Conservation (phyloP, 1,140 invertebrate species). For the Cydia strobilella region DNA sequence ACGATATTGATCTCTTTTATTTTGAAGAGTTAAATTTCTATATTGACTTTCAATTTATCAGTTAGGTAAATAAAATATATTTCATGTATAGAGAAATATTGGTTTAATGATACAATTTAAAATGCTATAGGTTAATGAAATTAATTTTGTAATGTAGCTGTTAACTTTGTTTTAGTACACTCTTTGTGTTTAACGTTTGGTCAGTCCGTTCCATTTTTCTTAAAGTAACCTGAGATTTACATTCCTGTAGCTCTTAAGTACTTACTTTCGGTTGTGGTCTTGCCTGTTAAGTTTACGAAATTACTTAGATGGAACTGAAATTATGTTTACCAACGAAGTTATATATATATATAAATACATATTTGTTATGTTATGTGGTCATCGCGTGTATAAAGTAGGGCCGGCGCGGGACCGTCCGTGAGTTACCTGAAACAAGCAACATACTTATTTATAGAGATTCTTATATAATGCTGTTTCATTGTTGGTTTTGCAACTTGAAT, state of each 20-base stretch:
- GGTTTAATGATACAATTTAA: not conserved
- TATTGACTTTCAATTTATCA: slow-evolving; percentile 21
- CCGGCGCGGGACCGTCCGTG: slow-evolving; percentile 62
- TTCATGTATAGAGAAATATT: slow-evolving; percentile 15
- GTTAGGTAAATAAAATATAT: slow-evolving; percentile 23
- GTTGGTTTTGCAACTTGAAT: slow-evolving; percentile 68
- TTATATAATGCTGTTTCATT: slow-evolving; percentile 71
- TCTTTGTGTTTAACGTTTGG: slow-evolving; percentile 43
- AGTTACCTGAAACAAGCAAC: slow-evolving; percentile 76
- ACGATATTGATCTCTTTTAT: slow-evolving; percentile 38
- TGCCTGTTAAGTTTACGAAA: slow-evolving; percentile 80
- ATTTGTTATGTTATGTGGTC: slow-evolving; percentile 70
- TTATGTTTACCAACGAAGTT: slow-evolving; percentile 81
- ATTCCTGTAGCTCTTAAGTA: slow-evolving; percentile 81
- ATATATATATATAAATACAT: no score
- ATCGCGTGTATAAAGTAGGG: slow-evolving; percentile 57
- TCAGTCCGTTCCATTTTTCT: slow-evolving; percentile 51
- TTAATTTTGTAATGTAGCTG: slow-evolving; percentile 39
- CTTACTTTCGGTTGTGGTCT: slow-evolving; percentile 82
- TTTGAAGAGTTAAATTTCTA: slow-evolving; percentile 29
- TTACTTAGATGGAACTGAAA: slow-evolving; percentile 76
- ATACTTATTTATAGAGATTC: slow-evolving; percentile 76
- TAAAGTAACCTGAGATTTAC: slow-evolving; percentile 62
- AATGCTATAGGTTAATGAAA: slow-evolving; percentile 30
- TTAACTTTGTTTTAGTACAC: slow-evolving; percentile 43